phyloP scores from a whole-genome alignment of 2,888 invertebrate genomes.

The Fabriciana adippe region DNA sequence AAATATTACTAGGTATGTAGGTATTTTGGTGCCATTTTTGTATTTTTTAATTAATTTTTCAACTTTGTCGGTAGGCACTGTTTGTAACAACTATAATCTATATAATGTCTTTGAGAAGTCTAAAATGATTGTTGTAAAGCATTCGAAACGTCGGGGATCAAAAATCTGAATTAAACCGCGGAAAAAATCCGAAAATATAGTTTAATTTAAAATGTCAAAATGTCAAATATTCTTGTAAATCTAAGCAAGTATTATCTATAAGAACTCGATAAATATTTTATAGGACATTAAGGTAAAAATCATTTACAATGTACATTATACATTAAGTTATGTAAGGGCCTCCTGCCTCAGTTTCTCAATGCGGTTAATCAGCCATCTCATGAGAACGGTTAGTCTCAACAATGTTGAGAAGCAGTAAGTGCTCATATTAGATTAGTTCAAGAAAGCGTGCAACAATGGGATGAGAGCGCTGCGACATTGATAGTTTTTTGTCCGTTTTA shows the following conservation, averaged over 20 bases:
- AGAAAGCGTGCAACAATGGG: conserved; percentile 76
- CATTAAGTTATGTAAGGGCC: conserved; percentile 8
- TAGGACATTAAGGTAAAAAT: conserved; percentile 6
- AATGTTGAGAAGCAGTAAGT: conserved; percentile 70
- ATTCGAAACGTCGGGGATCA: too few species aligned
- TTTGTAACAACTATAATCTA: too few species aligned
- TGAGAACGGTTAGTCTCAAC: conserved; percentile 57
- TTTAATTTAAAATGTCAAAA: too few species aligned
- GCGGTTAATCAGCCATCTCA: conserved; percentile 49
- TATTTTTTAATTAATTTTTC: too few species aligned
- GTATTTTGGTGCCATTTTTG: too few species aligned
- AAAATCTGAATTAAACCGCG: too few species aligned
- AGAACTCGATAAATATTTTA: conserved; percentile 13
- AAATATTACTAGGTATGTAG: too few species aligned
- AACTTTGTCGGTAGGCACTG: too few species aligned
- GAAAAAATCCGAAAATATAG: too few species aligned
- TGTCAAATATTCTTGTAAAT: background rate
- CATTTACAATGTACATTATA: background rate
- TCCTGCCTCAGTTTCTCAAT: conserved; percentile 24
- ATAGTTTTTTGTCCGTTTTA: conserved; percentile 59
- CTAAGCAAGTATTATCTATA: background rate
- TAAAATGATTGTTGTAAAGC: too few species aligned
- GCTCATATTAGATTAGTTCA: conserved; percentile 61
- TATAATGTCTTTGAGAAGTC: too few species aligned
- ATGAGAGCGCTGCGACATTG: conserved; percentile 68